Evolutionary conservation across 2,113 vertebrate species (phyloP).

Genomic region (Zootoca vivipara): DNA sequence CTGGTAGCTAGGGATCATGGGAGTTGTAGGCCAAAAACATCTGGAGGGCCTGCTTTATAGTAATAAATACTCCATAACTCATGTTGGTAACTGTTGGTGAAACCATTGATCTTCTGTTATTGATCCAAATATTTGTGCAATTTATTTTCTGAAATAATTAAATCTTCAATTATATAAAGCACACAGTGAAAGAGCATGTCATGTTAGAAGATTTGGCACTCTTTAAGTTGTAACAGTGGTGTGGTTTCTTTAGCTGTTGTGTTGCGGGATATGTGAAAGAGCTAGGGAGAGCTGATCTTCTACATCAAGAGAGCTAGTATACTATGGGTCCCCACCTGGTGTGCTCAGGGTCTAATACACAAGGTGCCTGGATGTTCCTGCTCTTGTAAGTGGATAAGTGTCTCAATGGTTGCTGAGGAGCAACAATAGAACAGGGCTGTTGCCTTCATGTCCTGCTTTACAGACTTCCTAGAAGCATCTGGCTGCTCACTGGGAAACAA

Average conservation of each 20-base stretch:
- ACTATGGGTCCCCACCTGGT: background rate
- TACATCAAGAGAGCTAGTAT: too few species aligned
- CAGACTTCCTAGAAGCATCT: background rate
- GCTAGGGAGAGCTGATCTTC: too few species aligned
- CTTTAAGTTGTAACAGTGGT: background rate
- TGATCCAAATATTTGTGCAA: background rate
- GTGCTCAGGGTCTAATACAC: background rate
- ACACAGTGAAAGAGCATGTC: background rate
- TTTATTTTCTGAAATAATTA: constrained; percentile 1
- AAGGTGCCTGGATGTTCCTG: background rate
- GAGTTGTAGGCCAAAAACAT: too few species aligned
- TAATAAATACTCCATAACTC: background rate
- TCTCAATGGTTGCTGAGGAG: background rate
- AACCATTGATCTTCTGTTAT: background rate
- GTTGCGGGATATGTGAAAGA: too few species aligned
- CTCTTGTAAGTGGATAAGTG: background rate
- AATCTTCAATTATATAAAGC: background rate
- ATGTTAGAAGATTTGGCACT: background rate
- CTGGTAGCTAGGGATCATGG: too few species aligned
- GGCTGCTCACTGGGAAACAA: background rate
- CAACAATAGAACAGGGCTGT: background rate
- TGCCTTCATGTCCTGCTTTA: background rate
- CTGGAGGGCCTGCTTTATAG: too few species aligned
- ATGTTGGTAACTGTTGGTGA: background rate
- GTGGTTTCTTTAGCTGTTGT: too few species aligned